These are phyloP conservation scores for Oplegnathus fasciatus DNA, from an alignment of 2,113 vertebrate species.

Conservation along the genomic window DNA sequence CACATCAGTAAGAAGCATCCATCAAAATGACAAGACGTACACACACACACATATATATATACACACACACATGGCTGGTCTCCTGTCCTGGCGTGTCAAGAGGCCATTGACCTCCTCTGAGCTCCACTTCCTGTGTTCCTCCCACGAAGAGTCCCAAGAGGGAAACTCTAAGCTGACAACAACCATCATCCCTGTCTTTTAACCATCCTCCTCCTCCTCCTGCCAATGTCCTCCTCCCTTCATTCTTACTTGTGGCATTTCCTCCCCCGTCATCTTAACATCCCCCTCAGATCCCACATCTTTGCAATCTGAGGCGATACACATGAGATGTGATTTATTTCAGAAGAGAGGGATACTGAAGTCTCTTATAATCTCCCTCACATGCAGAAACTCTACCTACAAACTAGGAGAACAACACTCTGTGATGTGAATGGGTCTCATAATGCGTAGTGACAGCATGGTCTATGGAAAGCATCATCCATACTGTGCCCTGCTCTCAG, in stretches of 20 bases:
- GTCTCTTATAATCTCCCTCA: background rate
- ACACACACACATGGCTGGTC: conserved; percentile 41
- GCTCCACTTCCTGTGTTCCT: conserved; percentile 70
- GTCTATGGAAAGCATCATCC: conserved; percentile 43
- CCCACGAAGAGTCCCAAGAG: conserved; percentile 53
- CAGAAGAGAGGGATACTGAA: background rate
- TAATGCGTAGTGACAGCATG: conserved; percentile 18
- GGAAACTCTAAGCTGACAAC: conserved; percentile 55
- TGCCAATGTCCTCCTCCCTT: conserved; percentile 51
- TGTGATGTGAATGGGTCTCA: conserved; percentile 10
- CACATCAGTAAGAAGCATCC: conserved; percentile 52
- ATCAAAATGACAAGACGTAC: conserved; percentile 57
- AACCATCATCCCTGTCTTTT: conserved; percentile 53
- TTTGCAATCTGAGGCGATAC: background rate
- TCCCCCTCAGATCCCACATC: conserved; percentile 8
- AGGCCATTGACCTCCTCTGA: conserved; percentile 71
- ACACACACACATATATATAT: conserved; percentile 10
- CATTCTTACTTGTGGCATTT: conserved; percentile 57
- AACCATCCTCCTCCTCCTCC: conserved; percentile 51
- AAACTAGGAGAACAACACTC: background rate
- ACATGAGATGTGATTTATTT: conserved; percentile 3
- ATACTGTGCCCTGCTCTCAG: conserved; percentile 23
- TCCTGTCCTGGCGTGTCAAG: conserved; percentile 64
- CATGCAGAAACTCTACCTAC: background rate
- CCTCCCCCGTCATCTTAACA: conserved; percentile 33